Evolutionary conservation across 2,113 vertebrate genomes (phyloP).

Genomic region (Carassius carassius): DNA sequence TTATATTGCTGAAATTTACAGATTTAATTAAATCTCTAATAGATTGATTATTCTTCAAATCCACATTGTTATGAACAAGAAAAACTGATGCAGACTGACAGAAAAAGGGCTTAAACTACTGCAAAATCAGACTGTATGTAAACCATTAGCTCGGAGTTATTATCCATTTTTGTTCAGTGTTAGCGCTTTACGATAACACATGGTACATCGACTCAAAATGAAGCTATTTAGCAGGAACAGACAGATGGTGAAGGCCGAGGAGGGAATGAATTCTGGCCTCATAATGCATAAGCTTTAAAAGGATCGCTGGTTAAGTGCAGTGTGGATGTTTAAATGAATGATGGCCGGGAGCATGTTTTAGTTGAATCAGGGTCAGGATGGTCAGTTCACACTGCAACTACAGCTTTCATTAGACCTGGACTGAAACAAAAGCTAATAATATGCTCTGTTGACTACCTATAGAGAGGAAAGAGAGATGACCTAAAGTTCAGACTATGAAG

Average conservation of each 20-base stretch:
- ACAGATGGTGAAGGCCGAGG: conserved; percentile 9
- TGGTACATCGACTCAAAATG: background rate
- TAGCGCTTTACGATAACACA: conserved; percentile 14
- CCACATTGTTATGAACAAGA: background rate
- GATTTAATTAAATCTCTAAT: background rate
- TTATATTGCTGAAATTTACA: too few species aligned
- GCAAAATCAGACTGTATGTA: too few species aligned
- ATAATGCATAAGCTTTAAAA: conserved; percentile 33
- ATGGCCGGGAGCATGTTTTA: conserved; percentile 15
- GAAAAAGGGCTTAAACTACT: too few species aligned
- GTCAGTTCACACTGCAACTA: conserved; percentile 2
- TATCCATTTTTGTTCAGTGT: too few species aligned
- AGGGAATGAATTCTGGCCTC: conserved; percentile 4
- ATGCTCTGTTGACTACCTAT: background rate
- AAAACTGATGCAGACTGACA: background rate
- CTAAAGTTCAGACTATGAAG: background rate
- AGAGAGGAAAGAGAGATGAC: background rate
- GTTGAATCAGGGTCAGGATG: conserved; percentile 37
- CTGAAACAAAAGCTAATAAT: background rate
- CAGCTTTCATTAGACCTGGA: conserved; percentile 25
- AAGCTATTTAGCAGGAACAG: conserved; percentile 21
- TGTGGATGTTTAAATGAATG: conserved; percentile 45
- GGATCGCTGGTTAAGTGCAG: conserved; percentile 28
- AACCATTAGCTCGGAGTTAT: too few species aligned
- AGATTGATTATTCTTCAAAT: background rate